Evolutionary conservation across 2,888 invertebrate genomes (phyloP).

Genomic region (Panorpa germanica): DNA sequence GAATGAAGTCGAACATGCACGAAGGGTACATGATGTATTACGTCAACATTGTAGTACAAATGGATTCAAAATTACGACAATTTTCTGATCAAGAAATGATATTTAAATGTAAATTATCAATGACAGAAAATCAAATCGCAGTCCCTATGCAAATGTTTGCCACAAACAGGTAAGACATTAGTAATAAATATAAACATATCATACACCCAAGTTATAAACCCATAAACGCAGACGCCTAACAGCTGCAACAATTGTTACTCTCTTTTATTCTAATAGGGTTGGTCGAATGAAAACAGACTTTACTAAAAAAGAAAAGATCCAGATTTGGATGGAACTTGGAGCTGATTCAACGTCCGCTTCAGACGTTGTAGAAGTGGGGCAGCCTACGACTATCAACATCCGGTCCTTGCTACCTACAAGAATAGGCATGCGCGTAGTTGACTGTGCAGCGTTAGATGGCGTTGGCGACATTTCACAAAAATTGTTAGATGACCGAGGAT

Average conservation of each 20-base stretch:
- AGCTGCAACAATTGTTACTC: conserved; percentile 9
- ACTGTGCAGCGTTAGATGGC: conserved; percentile 64
- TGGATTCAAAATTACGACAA: conserved; percentile 54
- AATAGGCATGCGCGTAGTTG: conserved; percentile 52
- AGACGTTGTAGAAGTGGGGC: conserved; percentile 48
- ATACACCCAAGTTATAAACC: conserved; percentile 8
- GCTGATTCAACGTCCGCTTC: conserved; percentile 24
- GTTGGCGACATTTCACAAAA: conserved; percentile 56
- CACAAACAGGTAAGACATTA: conserved; percentile 1
- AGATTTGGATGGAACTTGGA: conserved; percentile 55
- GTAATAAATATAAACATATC: conserved; percentile 5
- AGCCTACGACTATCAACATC: conserved; percentile 41
- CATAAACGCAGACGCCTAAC: conserved; percentile 13
- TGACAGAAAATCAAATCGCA: conserved; percentile 19
- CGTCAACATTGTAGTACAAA: conserved; percentile 50
- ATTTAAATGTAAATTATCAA: conserved; percentile 32
- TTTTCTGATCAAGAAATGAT: conserved; percentile 47
- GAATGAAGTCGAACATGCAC: conserved; percentile 29
- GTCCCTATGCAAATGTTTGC: not conserved
- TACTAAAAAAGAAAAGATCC: conserved; percentile 27
- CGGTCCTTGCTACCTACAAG: conserved; percentile 33
- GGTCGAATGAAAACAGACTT: conserved; percentile 37
- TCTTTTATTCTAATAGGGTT: conserved; percentile 23
- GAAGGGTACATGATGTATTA: conserved; percentile 38
- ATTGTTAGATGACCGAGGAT: conserved; percentile 52